These are phyloP conservation scores for Tenthredo notha DNA, from an alignment of 2,888 invertebrate species.

Conservation along the genomic window DNA sequence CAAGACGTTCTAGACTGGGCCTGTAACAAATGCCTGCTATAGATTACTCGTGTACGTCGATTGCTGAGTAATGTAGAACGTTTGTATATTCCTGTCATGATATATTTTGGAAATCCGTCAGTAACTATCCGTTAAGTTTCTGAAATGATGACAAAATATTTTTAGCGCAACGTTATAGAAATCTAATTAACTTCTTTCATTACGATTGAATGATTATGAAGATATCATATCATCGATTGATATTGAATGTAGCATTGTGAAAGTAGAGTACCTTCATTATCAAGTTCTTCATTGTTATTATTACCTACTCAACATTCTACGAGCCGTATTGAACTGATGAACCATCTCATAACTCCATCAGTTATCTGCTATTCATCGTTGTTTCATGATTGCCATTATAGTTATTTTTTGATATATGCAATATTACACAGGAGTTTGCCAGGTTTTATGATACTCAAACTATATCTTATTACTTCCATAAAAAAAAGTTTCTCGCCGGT, in stretches of 20 bases:
- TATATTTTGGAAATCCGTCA: background rate
- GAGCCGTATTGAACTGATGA: background rate
- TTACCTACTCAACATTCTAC: background rate
- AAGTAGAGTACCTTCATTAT: background rate
- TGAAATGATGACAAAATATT: background rate
- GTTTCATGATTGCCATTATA: background rate
- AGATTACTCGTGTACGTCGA: background rate
- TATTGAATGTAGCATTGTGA: background rate
- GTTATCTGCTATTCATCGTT: background rate
- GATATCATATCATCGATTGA: background rate
- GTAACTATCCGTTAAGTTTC: background rate
- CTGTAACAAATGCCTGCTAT: background rate
- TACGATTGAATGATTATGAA: background rate
- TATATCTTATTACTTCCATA: constrained; percentile 10
- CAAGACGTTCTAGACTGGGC: background rate
- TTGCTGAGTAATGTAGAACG: too few relatives aligned
- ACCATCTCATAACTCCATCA: background rate
- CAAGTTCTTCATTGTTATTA: background rate
- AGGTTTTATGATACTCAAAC: background rate
- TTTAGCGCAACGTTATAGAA: background rate
- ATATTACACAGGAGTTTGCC: background rate
- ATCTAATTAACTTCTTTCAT: background rate
- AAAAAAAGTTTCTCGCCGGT: background rate
- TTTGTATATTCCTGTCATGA: background rate
- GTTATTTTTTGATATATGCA: background rate